Percentiles rank a stretch among this genome's conserved stretches.
phyloP scores from a whole-genome alignment of 30 jellyfish, hydroid and myxozoan species.

The Rhopilema esculentum region DNA sequence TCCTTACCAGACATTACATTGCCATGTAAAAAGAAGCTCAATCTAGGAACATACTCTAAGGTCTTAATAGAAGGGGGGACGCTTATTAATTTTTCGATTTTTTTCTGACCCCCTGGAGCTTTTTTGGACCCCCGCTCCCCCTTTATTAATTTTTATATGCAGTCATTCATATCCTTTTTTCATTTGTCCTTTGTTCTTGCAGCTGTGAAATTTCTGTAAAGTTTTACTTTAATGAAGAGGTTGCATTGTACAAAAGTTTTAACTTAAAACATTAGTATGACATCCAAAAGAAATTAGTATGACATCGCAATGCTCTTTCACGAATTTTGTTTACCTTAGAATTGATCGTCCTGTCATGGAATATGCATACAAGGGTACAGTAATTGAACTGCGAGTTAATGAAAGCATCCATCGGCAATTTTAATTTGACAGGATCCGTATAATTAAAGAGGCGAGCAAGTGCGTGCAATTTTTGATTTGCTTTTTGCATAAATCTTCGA shows the following conservation, averaged over 20 bases:
- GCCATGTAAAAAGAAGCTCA: too few species aligned
- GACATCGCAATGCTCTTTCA: too few species aligned
- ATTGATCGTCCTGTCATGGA: too few species aligned
- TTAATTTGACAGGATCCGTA: conserved; percentile 1
- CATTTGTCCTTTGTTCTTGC: neutral
- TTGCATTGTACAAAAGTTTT: neutral
- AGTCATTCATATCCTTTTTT: neutral
- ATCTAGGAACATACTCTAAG: too few species aligned
- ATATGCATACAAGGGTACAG: conserved; percentile 58
- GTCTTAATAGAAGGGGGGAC: too few species aligned
- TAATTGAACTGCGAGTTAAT: conserved; percentile 41
- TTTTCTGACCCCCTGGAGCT: too few species aligned
- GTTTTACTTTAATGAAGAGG: neutral
- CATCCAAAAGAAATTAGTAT: neutral
- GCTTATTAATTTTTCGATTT: neutral
- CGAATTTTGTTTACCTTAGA: too few species aligned
- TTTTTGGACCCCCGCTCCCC: neutral
- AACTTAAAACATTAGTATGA: neutral
- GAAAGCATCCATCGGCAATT: conserved; percentile 17
- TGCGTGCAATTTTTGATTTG: too few species aligned
- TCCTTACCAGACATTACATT: too few species aligned
- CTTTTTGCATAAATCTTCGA: too few species aligned
- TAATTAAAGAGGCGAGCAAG: too few species aligned
- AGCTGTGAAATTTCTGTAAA: neutral
- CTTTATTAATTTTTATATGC: neutral